A percentile compares a stretch with the other conserved stretches of the same genome.
These are phyloP conservation scores for Plutella xylostella DNA, from an alignment of 2,888 invertebrate genomes.

Conservation along the genomic window DNA sequence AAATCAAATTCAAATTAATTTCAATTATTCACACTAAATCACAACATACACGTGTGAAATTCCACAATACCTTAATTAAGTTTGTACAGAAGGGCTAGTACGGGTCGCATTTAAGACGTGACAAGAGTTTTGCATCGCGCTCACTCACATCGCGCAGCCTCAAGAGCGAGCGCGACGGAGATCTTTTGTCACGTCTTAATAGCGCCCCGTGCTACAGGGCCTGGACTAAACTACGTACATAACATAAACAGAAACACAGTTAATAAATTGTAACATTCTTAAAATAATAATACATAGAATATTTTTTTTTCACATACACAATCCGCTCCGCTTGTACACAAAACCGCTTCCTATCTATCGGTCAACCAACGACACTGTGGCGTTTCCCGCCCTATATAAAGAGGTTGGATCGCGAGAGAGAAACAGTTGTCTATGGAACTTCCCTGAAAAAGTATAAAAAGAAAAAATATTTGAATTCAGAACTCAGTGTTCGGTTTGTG, in stretches of 20 bases:
- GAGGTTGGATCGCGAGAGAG: background rate
- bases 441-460: background rate
- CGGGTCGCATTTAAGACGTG: no score
- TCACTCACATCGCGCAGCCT: no score
- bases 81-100: no score
- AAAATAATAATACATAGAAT: no score
- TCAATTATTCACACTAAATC: background rate
- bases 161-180: no score
- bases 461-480: background rate
- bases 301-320: background rate
- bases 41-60: background rate
- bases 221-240: no score
- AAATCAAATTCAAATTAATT: background rate
- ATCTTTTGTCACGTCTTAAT: no score
- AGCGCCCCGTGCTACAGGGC: no score
- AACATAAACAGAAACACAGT: no score
- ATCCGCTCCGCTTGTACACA: slow-evolving; percentile 1
- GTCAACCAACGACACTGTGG: background rate
- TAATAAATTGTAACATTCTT: no score
- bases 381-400: slow-evolving; percentile 8
- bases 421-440: slow-evolving; percentile 1
- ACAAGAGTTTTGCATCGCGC: no score
- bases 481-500: background rate
- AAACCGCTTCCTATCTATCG: background rate
- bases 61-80: no score